Percentiles rank a stretch among this genome's conserved stretches.
Evolutionary conservation across 2,797 vertebrate genomes (phyloP).

Genomic region (Lutjanus campechanus): DNA sequence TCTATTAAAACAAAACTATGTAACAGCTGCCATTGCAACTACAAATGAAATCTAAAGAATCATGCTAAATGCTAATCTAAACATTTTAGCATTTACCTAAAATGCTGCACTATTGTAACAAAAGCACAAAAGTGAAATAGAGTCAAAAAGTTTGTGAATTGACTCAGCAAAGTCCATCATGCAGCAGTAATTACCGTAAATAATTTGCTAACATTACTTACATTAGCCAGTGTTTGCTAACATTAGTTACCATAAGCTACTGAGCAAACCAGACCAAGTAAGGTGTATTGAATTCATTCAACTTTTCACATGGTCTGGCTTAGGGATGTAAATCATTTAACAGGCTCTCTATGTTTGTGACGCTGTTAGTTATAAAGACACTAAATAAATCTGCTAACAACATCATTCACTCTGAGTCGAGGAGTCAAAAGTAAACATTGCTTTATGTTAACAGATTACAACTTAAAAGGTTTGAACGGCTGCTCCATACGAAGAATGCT

Average conservation of each 20-base stretch:
- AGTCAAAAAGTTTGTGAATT: neutral
- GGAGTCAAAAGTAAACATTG: neutral
- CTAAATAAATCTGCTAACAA: neutral
- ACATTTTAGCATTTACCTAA: neutral
- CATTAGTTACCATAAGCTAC: neutral
- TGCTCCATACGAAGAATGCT: slow-evolving; percentile 7
- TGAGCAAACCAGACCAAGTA: neutral
- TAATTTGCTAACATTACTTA: neutral
- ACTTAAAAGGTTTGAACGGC: neutral
- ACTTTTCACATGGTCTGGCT: neutral
- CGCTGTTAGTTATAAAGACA: no score
- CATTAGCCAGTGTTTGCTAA: neutral
- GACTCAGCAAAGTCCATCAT: neutral
- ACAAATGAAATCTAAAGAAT: neutral
- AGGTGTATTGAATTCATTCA: neutral
- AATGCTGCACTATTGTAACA: neutral
- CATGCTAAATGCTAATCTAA: neutral
- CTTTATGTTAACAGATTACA: neutral
- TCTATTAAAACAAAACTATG: neutral
- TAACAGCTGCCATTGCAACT: neutral
- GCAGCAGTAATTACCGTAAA: neutral
- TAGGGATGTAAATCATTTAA: neutral
- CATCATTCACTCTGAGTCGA: neutral
- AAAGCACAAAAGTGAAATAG: neutral
- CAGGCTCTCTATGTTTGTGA: neutral